A percentile compares a stretch with the other conserved stretches of the same genome.
Conservation (phyloP, 2,113 vertebrate species). For the Sturnus vulgaris region DNA sequence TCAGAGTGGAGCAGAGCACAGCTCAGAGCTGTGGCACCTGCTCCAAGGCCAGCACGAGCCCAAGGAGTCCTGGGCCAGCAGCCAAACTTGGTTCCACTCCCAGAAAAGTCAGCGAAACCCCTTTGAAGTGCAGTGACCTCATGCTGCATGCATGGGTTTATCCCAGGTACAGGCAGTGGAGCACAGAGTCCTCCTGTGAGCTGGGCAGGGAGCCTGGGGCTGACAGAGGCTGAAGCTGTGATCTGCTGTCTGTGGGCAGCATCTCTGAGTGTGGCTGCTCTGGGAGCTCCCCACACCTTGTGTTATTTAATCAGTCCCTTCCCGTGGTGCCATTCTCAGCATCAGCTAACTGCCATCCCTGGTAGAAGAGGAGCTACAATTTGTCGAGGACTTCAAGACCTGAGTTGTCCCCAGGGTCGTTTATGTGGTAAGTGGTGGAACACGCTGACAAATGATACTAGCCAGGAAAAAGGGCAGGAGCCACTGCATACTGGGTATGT, state of each 20-base stretch:
- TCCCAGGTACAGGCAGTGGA: background rate
- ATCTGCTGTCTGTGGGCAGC: background rate
- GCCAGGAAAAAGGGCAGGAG: background rate
- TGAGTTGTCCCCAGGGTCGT: background rate
- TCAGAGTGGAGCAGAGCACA: background rate
- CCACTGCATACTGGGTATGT: fast-evolving
- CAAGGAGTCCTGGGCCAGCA: fast-evolving
- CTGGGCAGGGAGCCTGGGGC: background rate
- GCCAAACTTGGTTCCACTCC: slow-evolving; percentile 22
- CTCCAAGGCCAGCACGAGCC: background rate
- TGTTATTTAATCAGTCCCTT: background rate
- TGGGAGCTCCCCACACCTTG: background rate
- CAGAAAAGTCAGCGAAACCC: slow-evolving; percentile 54
- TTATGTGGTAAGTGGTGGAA: background rate
- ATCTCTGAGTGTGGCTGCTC: background rate
- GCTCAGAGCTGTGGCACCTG: background rate
- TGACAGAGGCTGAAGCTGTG: background rate
- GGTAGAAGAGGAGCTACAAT: background rate
- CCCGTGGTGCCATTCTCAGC: background rate
- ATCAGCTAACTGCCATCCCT: background rate
- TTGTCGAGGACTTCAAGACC: background rate
- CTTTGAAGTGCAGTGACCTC: background rate
- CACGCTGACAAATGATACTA: background rate
- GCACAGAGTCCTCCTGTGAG: background rate
- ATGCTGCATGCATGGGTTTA: background rate